A percentile compares a stretch with the other conserved stretches of the same genome.
phyloP scores from a whole-genome alignment of 2,797 vertebrate genomes.

The Crypturellus tataupa region DNA sequence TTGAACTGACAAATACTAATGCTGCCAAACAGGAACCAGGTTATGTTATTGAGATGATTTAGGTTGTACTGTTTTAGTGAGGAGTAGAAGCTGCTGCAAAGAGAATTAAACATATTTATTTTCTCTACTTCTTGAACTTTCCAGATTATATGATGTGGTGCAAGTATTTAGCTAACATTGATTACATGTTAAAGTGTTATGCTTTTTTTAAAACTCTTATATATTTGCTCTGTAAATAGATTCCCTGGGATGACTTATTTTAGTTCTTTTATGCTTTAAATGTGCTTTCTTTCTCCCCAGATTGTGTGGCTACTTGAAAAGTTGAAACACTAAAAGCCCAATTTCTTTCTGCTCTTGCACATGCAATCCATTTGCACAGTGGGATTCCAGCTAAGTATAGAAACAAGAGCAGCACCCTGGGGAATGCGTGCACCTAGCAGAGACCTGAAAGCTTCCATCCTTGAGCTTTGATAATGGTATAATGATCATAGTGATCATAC shows the following conservation, averaged over 20 bases:
- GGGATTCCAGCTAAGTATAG: constrained; percentile 72
- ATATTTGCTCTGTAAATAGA: neutral
- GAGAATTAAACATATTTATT: neutral
- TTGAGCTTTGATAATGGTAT: constrained; percentile 21
- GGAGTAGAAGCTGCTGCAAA: neutral
- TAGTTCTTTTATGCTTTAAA: neutral
- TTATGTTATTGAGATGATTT: neutral
- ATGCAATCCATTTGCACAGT: constrained; percentile 57
- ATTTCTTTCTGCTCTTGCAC: constrained; percentile 54
- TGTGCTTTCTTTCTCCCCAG: neutral
- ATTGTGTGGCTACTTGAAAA: neutral
- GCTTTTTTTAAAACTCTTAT: neutral
- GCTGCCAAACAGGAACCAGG: neutral
- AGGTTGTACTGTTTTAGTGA: neutral
- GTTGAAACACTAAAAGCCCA: neutral
- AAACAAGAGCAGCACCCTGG: constrained; percentile 66
- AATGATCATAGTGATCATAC: neutral
- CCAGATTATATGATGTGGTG: neutral
- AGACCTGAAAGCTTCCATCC: constrained; percentile 58
- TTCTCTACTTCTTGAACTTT: neutral
- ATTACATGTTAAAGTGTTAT: neutral
- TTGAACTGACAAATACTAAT: neutral
- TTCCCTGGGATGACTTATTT: neutral
- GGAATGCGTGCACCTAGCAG: constrained; percentile 45
- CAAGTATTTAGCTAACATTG: neutral